Evolutionary conservation across 2,888 invertebrate genomes (phyloP), one percentile per base, ranked within the genome.

Genomic region (Choreutis nemorana): DNA sequence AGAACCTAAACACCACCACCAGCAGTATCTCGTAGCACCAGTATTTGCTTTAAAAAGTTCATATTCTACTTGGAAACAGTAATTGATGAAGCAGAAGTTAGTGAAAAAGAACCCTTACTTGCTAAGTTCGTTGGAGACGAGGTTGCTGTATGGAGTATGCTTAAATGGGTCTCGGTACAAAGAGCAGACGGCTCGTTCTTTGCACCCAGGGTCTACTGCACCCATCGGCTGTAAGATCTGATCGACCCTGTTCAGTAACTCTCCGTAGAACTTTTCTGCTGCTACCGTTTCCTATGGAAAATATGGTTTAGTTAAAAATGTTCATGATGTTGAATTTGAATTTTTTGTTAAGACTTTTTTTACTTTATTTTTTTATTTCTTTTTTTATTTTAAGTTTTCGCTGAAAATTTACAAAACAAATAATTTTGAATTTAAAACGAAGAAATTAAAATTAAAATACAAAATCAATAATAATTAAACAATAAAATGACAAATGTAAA

Each of bases 131-230:
- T 89, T 89, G 10, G 93, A 93, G 29, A 94, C 83, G 35, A 92
- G 82, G 65, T 94, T 94, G 56, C 93, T 93, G 56, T 91, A 90
- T 0, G 93, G 94, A 35, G 91, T 87, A 49, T 89, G 93, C 45
- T 85, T 85, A 38, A 83, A 80, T 0, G 93, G 94, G 55, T 90
- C 90, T 50, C 87, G 89, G 70, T 94, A 94, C 81, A 93, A 85
- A 39, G 88, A 87, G 55, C 93, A 94, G 2, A 94, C 85, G 0
- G 93, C 83, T 34, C 91, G 77, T 55, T 92, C 91, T 34, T 85
- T 81, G 55, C 94, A 94, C 0, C 83, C 81, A 38, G 87, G 86
- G 7, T 90, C 89, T 1, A 59, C 60, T 23, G 90, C 87, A 8
- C 89, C 86, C 31, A 92, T 64, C 31, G 88, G 87, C 13, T 71